Percentiles rank a stretch among this genome's conserved stretches.
Evolutionary conservation across 2,888 invertebrate species (phyloP).

Genomic region (Dendrolimus pini): DNA sequence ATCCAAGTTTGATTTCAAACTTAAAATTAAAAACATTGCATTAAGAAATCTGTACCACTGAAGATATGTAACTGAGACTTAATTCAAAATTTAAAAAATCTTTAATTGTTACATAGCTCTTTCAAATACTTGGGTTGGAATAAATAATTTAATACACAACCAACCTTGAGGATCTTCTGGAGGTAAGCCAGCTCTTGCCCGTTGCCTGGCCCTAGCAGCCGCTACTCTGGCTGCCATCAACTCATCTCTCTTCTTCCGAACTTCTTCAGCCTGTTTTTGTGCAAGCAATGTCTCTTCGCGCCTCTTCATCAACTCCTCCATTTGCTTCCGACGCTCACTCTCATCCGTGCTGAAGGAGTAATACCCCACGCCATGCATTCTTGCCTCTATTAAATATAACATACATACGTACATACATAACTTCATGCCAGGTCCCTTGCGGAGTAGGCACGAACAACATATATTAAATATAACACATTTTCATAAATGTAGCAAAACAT

Average conservation of each 20-base stretch:
- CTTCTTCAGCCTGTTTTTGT: slow-evolving; percentile 79
- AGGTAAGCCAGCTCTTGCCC: slow-evolving; percentile 84
- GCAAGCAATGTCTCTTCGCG: slow-evolving; percentile 82
- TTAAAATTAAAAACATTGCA: no score
- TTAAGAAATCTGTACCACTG: no score
- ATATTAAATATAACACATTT: slow-evolving; percentile 26
- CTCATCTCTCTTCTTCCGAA: slow-evolving; percentile 78
- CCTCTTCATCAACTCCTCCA: slow-evolving; percentile 83
- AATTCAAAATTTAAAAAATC: no score
- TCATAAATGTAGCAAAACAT: no score
- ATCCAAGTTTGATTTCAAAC: no score
- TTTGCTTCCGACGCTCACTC: slow-evolving; percentile 85
- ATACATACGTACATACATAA: no score
- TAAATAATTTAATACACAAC: slow-evolving; percentile 1
- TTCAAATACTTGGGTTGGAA: no score
- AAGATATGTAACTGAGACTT: no score
- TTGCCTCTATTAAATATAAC: slow-evolving; percentile 80
- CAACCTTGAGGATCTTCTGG: slow-evolving; percentile 77
- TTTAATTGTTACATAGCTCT: no score
- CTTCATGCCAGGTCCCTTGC: no score
- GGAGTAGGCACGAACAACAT: no score
- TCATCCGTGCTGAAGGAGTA: slow-evolving; percentile 94
- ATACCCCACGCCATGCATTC: slow-evolving; percentile 94
- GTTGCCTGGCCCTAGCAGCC: slow-evolving; percentile 84
- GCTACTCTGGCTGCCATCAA: slow-evolving; percentile 82